phyloP scores from a whole-genome alignment of 30 jellyfish, hydroid and myxozoan species.

The Cassiopea andromeda region DNA sequence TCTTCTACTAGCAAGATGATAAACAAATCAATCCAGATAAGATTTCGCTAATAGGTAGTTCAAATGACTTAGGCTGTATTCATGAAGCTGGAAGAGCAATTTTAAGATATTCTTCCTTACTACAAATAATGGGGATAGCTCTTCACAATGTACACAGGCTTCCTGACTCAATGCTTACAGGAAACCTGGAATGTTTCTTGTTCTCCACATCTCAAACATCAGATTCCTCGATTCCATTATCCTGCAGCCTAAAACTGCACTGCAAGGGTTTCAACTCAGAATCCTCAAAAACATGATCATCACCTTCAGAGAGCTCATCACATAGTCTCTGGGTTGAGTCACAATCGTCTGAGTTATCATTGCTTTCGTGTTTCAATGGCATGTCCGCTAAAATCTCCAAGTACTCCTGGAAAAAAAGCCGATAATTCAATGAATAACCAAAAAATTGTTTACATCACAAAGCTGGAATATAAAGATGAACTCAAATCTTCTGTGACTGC shows the following conservation, averaged over 20 bases:
- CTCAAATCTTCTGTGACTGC: not conserved
- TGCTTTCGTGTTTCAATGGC: constrained; percentile 68
- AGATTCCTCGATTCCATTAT: constrained; percentile 27
- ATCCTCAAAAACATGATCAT: constrained; percentile 70
- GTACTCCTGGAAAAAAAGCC: constrained; percentile 49
- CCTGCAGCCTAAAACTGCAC: constrained; percentile 10
- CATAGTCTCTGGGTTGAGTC: constrained; percentile 44
- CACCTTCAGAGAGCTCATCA: constrained; percentile 60
- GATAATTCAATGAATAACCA: not conserved
- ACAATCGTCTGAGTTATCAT: constrained; percentile 64
- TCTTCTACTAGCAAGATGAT: no score
- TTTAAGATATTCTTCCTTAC: no score
- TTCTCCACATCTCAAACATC: constrained; percentile 10
- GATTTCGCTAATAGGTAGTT: no score
- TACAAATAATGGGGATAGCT: not conserved
- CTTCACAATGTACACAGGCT: not conserved
- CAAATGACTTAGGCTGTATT: no score
- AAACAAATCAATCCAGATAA: no score
- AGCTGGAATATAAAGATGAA: not conserved
- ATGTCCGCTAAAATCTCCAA: constrained; percentile 70
- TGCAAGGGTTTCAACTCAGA: constrained; percentile 44
- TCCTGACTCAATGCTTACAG: not conserved
- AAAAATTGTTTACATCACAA: not conserved
- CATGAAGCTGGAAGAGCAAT: no score
- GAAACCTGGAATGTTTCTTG: not conserved